Evolutionary conservation across 2,113 vertebrate species (phyloP), one percentile per base, ranked within the genome.

Genomic region (Charadrius vociferus): DNA sequence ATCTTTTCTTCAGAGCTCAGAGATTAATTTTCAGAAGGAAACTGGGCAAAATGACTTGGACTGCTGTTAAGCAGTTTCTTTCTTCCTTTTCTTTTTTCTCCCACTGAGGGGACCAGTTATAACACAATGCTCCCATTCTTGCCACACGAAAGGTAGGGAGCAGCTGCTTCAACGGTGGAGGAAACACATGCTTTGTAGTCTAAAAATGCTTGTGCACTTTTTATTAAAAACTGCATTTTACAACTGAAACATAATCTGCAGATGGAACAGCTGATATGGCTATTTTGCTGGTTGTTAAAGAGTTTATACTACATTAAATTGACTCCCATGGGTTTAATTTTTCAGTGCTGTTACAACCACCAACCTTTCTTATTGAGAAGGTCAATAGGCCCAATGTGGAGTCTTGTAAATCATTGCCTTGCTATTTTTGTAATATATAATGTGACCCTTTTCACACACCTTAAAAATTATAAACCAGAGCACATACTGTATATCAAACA

Each of bases 301-400:
- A 98, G 96, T 98, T 98, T 98, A 98, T 98, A 98, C 97, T 95
- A 98, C 97, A 97, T 98, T 98, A 98, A 98, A 98, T 98, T 96
- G 90, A 98, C 90, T 98, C 98, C 97, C 85, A 13, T 91, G 97
- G 97, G 98, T 97, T 98, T 96, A 96, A 97, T 98, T 98, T 98
- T 97, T 98, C 97, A 97, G 75, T 67, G 81, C 96, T 71, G 65
- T 96, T 98, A 96, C 45, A 94, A 88, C 74, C 93, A 96, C 95
- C 97, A 98, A 96, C 95, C 95, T 98, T 97, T 98, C 96, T 98
- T 98, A 97, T 98, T 98, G 97, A 98, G 98, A 98, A 98, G 98
- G 98, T 98, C 98, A 98, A 98, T 95, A 98, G 95, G 90, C 97
- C 96, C 96, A 96, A 98, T 98, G 97, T 95, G 97, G 98, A 98